Evolutionary conservation across 2,797 vertebrate genomes (phyloP).

Genomic region (Podargus strigoides): DNA sequence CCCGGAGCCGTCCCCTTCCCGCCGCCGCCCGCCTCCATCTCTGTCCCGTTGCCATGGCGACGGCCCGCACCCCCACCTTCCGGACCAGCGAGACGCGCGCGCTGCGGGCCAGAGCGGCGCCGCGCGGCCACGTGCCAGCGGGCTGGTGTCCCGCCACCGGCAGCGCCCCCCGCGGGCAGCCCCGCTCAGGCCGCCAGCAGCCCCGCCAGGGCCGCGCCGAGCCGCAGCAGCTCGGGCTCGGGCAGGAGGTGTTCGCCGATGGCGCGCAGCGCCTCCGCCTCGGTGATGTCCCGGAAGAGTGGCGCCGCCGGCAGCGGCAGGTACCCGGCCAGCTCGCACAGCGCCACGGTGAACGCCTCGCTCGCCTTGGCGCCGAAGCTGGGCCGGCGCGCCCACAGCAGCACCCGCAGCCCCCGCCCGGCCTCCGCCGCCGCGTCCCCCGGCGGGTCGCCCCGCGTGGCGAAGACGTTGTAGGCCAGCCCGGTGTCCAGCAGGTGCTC

Average conservation of each 20-base stretch:
- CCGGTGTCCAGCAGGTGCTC: slow-evolving; percentile 75
- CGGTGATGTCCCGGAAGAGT: slow-evolving; percentile 78
- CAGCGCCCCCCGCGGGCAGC: too few species aligned
- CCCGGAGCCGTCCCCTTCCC: neutral
- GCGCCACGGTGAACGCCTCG: slow-evolving; percentile 77
- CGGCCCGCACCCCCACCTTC: too few species aligned
- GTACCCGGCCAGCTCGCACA: slow-evolving; percentile 92
- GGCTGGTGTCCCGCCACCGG: too few species aligned
- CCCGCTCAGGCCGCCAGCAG: neutral
- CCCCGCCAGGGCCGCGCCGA: slow-evolving; percentile 66
- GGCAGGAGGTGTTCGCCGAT: slow-evolving; percentile 78
- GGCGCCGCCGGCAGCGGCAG: slow-evolving; percentile 81
- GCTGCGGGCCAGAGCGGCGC: neutral
- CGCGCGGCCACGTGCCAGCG: neutral
- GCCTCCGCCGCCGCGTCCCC: neutral
- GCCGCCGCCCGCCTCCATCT: neutral
- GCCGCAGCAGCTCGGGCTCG: slow-evolving; percentile 66
- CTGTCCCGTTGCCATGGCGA: neutral
- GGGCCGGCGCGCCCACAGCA: slow-evolving; percentile 80
- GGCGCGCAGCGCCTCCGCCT: slow-evolving; percentile 72
- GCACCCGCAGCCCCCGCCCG: slow-evolving; percentile 79
- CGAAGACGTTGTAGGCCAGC: slow-evolving; percentile 86
- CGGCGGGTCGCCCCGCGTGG: slow-evolving; percentile 82
- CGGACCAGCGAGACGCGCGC: too few species aligned
- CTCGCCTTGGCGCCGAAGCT: slow-evolving; percentile 84